Evolutionary conservation across 2,888 invertebrate species (phyloP).

Genomic region (Spialia ferax): DNA sequence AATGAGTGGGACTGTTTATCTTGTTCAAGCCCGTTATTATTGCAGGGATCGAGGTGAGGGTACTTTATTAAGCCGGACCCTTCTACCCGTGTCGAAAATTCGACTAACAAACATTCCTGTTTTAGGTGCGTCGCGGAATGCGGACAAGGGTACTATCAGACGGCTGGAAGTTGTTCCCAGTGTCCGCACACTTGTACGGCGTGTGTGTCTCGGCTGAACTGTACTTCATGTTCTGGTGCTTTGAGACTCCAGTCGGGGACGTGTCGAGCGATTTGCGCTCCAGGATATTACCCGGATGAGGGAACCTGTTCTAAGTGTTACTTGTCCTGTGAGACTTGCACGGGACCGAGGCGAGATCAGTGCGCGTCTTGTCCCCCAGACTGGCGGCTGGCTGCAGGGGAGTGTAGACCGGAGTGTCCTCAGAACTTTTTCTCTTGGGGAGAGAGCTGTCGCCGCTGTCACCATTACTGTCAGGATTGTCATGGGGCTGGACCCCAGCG

Average conservation of each 20-base stretch:
- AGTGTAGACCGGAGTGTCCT: slow-evolving; percentile 94
- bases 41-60: slow-evolving; percentile 87
- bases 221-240: slow-evolving; percentile 92
- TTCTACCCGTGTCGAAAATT: slow-evolving; percentile 45
- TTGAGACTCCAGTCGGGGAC: slow-evolving; percentile 94
- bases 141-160: slow-evolving; percentile 92
- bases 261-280: slow-evolving; percentile 92
- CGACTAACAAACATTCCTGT: slow-evolving; percentile 47
- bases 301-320: slow-evolving; percentile 94
- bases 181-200: slow-evolving; percentile 93
- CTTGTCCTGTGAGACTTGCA: slow-evolving; percentile 93
- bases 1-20: slow-evolving; percentile 92
- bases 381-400: slow-evolving; percentile 93
- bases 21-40: slow-evolving; percentile 90
- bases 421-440: slow-evolving; percentile 94
- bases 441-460: slow-evolving; percentile 95
- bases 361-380: slow-evolving; percentile 93
- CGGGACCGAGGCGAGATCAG: slow-evolving; percentile 93
- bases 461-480: slow-evolving; percentile 95
- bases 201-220: slow-evolving; percentile 93
- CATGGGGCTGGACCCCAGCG: slow-evolving; percentile 92
- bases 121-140: slow-evolving; percentile 92
- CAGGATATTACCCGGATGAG: slow-evolving; percentile 94
- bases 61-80: slow-evolving; percentile 57
- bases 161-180: slow-evolving; percentile 90